Evolutionary conservation across 2,888 invertebrate species (phyloP).

Genomic region (Chironomus riparius): DNA sequence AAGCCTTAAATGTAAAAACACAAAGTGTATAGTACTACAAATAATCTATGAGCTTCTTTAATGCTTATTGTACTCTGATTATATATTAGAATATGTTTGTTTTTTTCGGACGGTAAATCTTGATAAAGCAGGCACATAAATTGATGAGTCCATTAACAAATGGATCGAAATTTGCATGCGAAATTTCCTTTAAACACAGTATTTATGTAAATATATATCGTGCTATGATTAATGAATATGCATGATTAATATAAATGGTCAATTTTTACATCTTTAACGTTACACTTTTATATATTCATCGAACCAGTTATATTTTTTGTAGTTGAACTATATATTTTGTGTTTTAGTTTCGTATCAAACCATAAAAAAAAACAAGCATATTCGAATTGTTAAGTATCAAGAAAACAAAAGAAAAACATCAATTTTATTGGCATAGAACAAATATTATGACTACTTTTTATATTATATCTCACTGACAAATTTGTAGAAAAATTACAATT

Average conservation of each 20-base stretch:
- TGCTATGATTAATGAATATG: not conserved
- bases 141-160: too few relatives aligned
- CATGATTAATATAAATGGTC: not conserved
- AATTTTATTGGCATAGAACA: too few relatives aligned
- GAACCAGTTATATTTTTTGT: constrained; percentile 15
- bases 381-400: not conserved
- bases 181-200: too few relatives aligned
- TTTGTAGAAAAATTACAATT: too few relatives aligned
- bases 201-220: not conserved
- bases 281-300: not conserved
- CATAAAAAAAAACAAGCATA: not conserved
- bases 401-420: too few relatives aligned
- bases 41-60: not conserved
- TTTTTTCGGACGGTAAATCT: not conserved
- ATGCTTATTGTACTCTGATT: not conserved
- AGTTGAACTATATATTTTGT: constrained; percentile 7
- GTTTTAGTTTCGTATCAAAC: not conserved
- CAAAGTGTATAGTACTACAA: not conserved
- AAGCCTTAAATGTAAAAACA: not conserved
- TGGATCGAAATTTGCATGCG: too few relatives aligned
- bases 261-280: not conserved
- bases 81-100: constrained; percentile 4
- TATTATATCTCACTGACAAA: too few relatives aligned
- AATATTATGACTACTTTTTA: too few relatives aligned
- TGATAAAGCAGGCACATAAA: too few relatives aligned